phyloP scores from a whole-genome alignment of 2,113 vertebrate species.

The Limanda limanda region DNA sequence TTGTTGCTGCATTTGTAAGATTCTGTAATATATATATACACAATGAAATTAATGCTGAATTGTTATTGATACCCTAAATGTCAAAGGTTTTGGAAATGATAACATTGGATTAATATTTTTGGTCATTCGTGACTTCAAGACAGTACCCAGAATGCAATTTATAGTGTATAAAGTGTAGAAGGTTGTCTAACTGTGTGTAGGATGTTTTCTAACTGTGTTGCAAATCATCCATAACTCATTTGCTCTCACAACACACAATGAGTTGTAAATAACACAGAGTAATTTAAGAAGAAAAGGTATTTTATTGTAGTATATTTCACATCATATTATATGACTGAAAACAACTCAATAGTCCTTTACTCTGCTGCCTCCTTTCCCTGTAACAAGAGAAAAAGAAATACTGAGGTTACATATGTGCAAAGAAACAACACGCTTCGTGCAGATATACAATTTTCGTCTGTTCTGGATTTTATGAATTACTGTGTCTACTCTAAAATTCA shows the following conservation, averaged over 20 bases:
- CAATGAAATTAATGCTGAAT: too few species aligned
- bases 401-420: background rate
- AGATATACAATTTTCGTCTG: background rate
- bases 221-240: background rate
- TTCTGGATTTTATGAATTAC: background rate
- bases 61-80: too few species aligned
- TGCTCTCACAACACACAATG: background rate
- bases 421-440: too few species aligned
- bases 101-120: too few species aligned
- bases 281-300: background rate
- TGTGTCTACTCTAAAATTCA: background rate
- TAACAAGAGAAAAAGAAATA: background rate
- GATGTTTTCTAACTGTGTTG: background rate
- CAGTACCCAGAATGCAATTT: too few species aligned
- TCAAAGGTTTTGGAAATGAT: too few species aligned
- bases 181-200: background rate
- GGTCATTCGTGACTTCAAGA: too few species aligned
- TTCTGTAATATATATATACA: too few species aligned
- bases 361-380: slow-evolving; percentile 3
- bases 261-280: background rate
- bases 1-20: too few species aligned
- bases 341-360: background rate
- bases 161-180: background rate
- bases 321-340: slow-evolving; percentile 16
- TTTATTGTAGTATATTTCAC: background rate